Evolutionary conservation across 1,140 invertebrate species (phyloP).

Genomic region (Acromyrmex charruanus): DNA sequence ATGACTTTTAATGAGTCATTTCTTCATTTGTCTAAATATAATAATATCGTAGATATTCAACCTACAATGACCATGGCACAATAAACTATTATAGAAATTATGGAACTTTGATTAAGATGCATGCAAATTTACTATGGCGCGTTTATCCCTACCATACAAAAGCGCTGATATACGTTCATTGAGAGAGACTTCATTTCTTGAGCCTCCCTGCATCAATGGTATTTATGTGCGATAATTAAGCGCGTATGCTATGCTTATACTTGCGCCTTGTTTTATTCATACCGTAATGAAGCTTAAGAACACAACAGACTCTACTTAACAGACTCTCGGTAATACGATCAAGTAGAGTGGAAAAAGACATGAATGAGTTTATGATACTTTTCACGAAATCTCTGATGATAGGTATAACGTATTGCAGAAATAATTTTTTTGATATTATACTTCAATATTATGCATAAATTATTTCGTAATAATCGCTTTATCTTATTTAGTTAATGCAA

Average conservation of each 20-base stretch:
- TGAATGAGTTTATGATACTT: not conserved
- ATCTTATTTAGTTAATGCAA: not conserved
- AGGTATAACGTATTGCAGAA: not conserved
- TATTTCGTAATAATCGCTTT: not conserved
- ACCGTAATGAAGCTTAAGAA: slow-evolving; percentile 6
- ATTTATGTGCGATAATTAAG: slow-evolving; percentile 16
- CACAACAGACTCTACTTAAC: slow-evolving; percentile 3
- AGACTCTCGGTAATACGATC: slow-evolving; percentile 4
- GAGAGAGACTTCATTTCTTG: slow-evolving; percentile 33
- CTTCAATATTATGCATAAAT: not conserved
- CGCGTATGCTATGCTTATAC: slow-evolving; percentile 6
- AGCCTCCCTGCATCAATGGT: slow-evolving; percentile 1
- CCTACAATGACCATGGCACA: not conserved
- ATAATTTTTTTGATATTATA: not conserved
- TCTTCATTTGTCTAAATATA: not conserved
- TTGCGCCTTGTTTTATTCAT: slow-evolving; percentile 20
- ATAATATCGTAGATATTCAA: not conserved
- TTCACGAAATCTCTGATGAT: not conserved
- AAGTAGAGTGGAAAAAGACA: not conserved
- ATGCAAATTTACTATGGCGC: not conserved
- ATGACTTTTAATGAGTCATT: slow-evolving; percentile 2
- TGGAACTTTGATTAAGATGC: not conserved
- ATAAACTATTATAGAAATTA: not conserved
- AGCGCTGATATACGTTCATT: slow-evolving; percentile 11
- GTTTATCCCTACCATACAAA: not conserved